Evolutionary conservation across 2,113 vertebrate species (phyloP), one percentile per base, ranked within the genome.

Genomic region (Drymodes brunneopygia): DNA sequence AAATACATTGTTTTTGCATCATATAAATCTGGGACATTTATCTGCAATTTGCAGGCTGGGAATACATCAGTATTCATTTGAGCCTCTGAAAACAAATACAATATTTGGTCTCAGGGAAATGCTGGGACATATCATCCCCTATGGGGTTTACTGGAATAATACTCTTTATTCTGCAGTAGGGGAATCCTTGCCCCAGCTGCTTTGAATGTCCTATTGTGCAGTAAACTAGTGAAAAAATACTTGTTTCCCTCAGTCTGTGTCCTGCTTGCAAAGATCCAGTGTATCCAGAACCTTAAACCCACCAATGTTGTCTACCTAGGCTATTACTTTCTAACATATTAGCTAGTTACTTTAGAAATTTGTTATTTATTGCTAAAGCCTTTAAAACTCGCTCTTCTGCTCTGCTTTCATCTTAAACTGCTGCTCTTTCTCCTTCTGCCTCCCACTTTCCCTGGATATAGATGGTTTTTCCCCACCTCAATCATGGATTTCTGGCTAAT

Each of bases 391-490:
- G 0, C 38, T 67, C 44, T 84, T 38, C 33, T 58, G 27, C 87
- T 70, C 24, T 90, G 64, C 48, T 97, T 90, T 84, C 75, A 27
- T 80, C 79, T 75, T 51, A 44, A 93, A 86, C 58, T 77, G 75
- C 92, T 88, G 78, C 70, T 97, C 88, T 94, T 94, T 86, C 92
- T 92, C 81, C 78, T 77, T 94, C 92, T 81, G 51, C 86, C 27
- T 89, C 71, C 42, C 36, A 3, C 88, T 91, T 82, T 31, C 57
- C 75, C 92, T 74, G 87, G 42, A 75, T 87, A 53, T 87, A 99
- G 99, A 99, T 99, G 99, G 98, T 98, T 97, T 99, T 99, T 85
- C 99, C 99, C 50, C 97, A 97, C 69, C 98, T 98, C 95, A 98
- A 93, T 94, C 98, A 99, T 0, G 97, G 99, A 98, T 99, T 99